Evolutionary conservation across 2,113 vertebrate species (phyloP), one percentile per base, ranked within the genome.

Genomic region (Andinoacara biseriatus): DNA sequence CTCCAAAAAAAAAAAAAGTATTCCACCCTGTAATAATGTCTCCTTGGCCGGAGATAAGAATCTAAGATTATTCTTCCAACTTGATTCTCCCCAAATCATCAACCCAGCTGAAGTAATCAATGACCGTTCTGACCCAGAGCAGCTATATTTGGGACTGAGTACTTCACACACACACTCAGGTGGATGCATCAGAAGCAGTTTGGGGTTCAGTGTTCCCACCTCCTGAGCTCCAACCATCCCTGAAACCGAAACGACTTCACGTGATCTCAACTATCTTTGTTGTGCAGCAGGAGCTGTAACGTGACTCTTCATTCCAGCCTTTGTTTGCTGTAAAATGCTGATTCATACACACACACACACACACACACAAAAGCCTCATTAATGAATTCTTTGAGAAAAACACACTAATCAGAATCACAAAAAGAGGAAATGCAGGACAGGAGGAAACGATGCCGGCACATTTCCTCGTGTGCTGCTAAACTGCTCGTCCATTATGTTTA

Each of bases 401-500:
- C 35, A 24, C 31, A 8, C 75, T 31, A 43, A 74, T 83, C 35
- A 62, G 46, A 38, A 56, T 52, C 7, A 77, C 11, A 58, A 14
- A 77, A 18, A 26, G 40, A 69, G 40, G 61, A 59, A 67, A 67
- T 59, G 33, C 80, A 57, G 24, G 58, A 5, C 59, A 40, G 67
- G 22, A 72, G 58, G 84, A 76, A 81, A 75, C 67, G 22, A 62
- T 33, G 74, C 1, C 72, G 2, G 43, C n/a, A 2, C 15, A 22
- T 84, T 60, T 72, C 13, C 85, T 80, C 69, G n/a, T 38, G 65
- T 43, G 59, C 43, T 11, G 77, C 26, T 84, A n/a, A 63, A 79
- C 58, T 33, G 60, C 63, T 52, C 7, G 58, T 87, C 77, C 7
- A n/a, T 87, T 78, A 49, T 58, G 58, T 87, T 67, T 83, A 87